Base-by-base conservation (phyloP, 2,888 invertebrate species). In the Eledona agricola region DNA sequence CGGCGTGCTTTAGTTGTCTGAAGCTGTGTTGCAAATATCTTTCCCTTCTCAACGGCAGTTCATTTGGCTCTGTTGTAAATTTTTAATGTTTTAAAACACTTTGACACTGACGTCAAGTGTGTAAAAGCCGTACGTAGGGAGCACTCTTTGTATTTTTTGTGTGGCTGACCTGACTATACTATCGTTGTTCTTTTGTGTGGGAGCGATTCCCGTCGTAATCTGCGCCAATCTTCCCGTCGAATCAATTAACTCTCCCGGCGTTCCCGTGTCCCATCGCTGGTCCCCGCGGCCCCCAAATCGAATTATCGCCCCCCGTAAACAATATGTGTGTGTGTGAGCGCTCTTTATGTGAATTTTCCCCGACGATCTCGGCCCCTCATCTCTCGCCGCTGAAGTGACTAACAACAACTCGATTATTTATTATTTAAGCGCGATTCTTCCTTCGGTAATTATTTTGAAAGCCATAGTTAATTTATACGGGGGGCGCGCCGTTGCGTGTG, bases 391-490 rank as follows among this genome's bases (percentile, higher is more conserved):
- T 65, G 63, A 54, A 69, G 66, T 69, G 66, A 69, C 69, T 70
- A 69, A 69, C 69, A 69, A 69, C 69, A 70, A 69, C 64, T 64
- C 61, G 59, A 63, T 70, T 65, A 69, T 70, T 65, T 69, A 69
- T 70, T 70, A 70, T 70, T 69, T 70, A 70, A 61, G 50, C 57
- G 62, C 58, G 53, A 51, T 60, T 68, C 67, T 68, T 68, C 65
- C 68, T 65, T 69, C 62, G 64, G 67, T 70, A 70, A 70, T 70
- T 70, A 70, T 69, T 68, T 66, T 69, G 69, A 69, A 64, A 70
- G 70, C 69, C 64, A 60, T 67, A 66, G 62, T 67, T 67, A 67
- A 69, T 69, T 69, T 67, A 67, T 65, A 62, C 23, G 19, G 57
- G 56, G 60, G 29, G 28, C 42, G 49, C 34, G 35, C 37, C 26